Base-by-base conservation (phyloP, 2,797 vertebrate genomes). In the Lutjanus campechanus region DNA sequence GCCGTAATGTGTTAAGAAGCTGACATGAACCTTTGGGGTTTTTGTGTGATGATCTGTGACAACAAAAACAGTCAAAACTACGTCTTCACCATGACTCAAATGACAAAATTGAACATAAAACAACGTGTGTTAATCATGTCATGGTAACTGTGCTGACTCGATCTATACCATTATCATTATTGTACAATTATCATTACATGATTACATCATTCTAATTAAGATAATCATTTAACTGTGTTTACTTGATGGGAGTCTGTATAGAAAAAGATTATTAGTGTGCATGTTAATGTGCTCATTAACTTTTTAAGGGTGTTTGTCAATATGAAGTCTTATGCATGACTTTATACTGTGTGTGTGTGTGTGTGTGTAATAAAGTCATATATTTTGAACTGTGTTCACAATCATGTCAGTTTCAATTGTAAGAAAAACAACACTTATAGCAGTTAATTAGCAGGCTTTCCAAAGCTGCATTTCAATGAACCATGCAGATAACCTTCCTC, bases 211-310 rank as follows among this genome's bases (percentile, higher is more conserved):
- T 50, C 56, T 77, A 76, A 77, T 82, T 74, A 69, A 46, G 51
- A 64, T 43, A 36, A 60, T 69, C 19, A 82, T 72, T 72, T 51
- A 46, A 76, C 19, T 13, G 22, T 53, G 49, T 83, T 87, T 43
- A 62, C 60, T 71, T 68, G 41, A 76, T 41, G 64, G 17, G 19
- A 53, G 20, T 50, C 68, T 55, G 25, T 12, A 56, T 8, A 56
- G 50, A 69, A 66, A 58, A 67, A 61, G 25, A 70, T 80, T 75
- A 77, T 54, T 46, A 44, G 44, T 19, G 50, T 69, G 64, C 73
- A 84, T 81, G 55, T 72, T 29, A 76, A 89, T 87, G 46, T 62
- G 62, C 56, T 84, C 69, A 81, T 89, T 87, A 85, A 47, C 40
- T 67, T 36, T 60, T 41, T 60, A 43, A 7, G 53, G 29, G 11